Percentiles rank a stretch among this genome's conserved stretches.
These are phyloP conservation scores for Drosophila yooni DNA, from an alignment of 2,888 invertebrate genomes.

Conservation along the genomic window DNA sequence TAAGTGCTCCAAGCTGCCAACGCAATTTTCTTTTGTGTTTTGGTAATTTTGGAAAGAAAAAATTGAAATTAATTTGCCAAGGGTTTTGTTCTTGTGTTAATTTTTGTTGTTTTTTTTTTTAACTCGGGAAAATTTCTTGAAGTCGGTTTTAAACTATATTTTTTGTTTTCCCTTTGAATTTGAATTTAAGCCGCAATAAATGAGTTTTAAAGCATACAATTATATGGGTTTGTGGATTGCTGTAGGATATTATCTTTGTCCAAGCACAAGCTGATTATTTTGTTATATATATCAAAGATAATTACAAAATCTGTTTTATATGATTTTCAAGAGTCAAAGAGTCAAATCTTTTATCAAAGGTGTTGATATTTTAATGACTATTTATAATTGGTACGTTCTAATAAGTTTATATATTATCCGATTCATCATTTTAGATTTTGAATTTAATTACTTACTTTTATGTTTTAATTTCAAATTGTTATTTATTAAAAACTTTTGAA, in stretches of 20 bases:
- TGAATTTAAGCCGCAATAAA: background rate
- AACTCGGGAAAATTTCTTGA: slow-evolving; percentile 31
- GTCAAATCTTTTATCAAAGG: background rate
- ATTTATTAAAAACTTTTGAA: background rate
- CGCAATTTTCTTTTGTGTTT: slow-evolving; percentile 45
- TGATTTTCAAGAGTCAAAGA: background rate
- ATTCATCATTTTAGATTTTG: background rate
- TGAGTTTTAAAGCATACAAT: no score
- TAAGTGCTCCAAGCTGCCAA: slow-evolving; percentile 40
- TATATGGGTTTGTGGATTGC: background rate
- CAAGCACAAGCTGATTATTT: background rate
- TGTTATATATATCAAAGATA: background rate
- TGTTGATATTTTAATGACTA: background rate
- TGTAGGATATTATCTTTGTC: background rate
- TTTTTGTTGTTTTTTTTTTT: background rate
- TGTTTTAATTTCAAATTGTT: background rate
- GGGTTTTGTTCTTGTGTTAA: slow-evolving; percentile 7
- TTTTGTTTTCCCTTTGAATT: slow-evolving; percentile 11
- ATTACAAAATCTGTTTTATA: background rate
- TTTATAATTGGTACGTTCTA: background rate
- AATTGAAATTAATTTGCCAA: slow-evolving; percentile 39
- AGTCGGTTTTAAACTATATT: slow-evolving; percentile 42
- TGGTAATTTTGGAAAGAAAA: slow-evolving; percentile 62
- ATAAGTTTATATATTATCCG: background rate
- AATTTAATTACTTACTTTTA: background rate